A percentile compares a stretch with the other conserved stretches of the same genome.
These are phyloP conservation scores for Cichladusa arquata DNA, from an alignment of 2,113 vertebrate species.

Conservation along the genomic window DNA sequence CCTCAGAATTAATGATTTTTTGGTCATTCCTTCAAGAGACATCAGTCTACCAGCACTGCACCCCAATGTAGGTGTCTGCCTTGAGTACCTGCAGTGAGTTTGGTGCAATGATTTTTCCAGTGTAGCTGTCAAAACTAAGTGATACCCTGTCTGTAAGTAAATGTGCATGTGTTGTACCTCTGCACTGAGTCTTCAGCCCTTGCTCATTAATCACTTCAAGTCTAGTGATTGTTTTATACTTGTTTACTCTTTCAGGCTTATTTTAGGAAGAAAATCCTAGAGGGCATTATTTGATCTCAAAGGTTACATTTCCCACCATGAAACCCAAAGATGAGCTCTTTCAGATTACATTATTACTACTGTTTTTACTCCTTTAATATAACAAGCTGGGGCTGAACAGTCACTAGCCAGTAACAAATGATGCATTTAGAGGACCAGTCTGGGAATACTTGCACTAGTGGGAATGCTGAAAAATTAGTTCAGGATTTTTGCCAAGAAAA, in stretches of 20 bases:
- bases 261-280: not conserved
- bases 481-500: not conserved
- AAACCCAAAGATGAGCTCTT: not conserved
- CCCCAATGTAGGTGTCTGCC: not conserved
- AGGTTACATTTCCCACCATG: not conserved
- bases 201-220: not conserved
- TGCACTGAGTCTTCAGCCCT: not conserved
- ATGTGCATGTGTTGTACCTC: not conserved
- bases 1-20: not conserved
- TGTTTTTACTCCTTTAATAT: not conserved
- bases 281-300: not conserved
- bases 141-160: not conserved
- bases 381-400: not conserved
- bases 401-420: accelerated
- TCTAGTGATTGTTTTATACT: not conserved
- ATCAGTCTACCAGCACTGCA: not conserved
- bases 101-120: not conserved
- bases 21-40: not conserved
- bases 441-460: not conserved
- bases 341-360: not conserved
- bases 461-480: not conserved
- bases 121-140: not conserved
- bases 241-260: not conserved
- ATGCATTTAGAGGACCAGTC: not conserved
- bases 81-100: not conserved